Evolutionary conservation across 2,888 invertebrate genomes (phyloP).

Genomic region (Linnaemya tessellans): DNA sequence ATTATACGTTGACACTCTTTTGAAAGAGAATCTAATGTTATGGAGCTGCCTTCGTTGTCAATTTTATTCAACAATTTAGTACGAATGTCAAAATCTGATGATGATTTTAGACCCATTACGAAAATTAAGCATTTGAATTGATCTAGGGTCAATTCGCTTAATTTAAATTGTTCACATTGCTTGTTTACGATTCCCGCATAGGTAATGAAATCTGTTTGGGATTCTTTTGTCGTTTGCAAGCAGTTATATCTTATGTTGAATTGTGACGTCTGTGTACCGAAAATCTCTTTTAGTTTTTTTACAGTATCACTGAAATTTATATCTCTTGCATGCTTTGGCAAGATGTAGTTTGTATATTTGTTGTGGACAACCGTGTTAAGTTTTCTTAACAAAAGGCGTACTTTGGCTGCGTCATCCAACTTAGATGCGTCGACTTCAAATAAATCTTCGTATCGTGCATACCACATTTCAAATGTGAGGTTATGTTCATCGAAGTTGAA

Average conservation of each 20-base stretch:
- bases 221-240: neutral
- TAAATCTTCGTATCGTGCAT: slow-evolving; percentile 34
- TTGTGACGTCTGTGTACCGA: neutral
- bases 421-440: slow-evolving; percentile 44
- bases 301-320: slow-evolving; percentile 54
- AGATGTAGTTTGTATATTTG: slow-evolving; percentile 22
- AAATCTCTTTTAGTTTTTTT: slow-evolving; percentile 39
- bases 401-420: slow-evolving; percentile 18
- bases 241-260: too few species aligned
- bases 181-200: too few species aligned
- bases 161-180: too few species aligned
- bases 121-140: too few species aligned
- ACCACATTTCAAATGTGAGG: slow-evolving; percentile 47
- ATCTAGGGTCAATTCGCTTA: too few species aligned
- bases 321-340: slow-evolving; percentile 65
- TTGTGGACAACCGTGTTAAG: neutral
- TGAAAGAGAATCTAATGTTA: too few species aligned
- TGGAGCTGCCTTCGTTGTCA: too few species aligned
- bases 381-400: slow-evolving; percentile 17
- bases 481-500: slow-evolving; percentile 39
- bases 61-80: neutral
- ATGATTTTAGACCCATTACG: too few species aligned
- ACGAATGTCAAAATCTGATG: neutral
- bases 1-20: too few species aligned
- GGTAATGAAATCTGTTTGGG: neutral